Conservation (phyloP, 2,888 invertebrate species). For the Syrista parreyssii region DNA sequence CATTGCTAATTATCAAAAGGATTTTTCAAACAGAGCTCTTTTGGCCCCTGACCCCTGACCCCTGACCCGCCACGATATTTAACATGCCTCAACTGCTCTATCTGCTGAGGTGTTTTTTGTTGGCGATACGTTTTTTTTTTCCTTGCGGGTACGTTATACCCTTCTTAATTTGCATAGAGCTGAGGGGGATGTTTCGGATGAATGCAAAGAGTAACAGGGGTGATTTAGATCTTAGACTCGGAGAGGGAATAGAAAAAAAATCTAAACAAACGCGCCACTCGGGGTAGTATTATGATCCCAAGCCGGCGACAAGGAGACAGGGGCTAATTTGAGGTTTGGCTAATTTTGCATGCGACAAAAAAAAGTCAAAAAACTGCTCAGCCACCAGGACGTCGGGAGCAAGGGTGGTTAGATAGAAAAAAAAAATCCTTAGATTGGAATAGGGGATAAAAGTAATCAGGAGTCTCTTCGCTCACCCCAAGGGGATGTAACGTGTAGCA, state of each 20-base stretch:
- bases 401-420: background rate
- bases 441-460: slow-evolving; percentile 20
- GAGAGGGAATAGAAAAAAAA: slow-evolving; percentile 35
- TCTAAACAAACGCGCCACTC: slow-evolving; percentile 41
- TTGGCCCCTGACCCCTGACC: too few species aligned
- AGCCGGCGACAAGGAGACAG: slow-evolving; percentile 19
- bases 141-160: too few species aligned
- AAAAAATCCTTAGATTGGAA: background rate
- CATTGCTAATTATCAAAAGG: too few species aligned
- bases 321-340: slow-evolving; percentile 57
- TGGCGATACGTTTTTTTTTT: too few species aligned
- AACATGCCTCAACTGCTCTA: too few species aligned
- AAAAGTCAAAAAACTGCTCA: slow-evolving; percentile 29
- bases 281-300: slow-evolving; percentile 26
- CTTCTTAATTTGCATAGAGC: slow-evolving; percentile 41
- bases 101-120: too few species aligned
- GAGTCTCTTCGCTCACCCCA: slow-evolving; percentile 18
- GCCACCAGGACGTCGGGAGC: background rate
- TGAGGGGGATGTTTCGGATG: slow-evolving; percentile 30
- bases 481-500: slow-evolving; percentile 23
- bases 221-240: slow-evolving; percentile 18
- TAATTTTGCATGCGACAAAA: slow-evolving; percentile 54
- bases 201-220: slow-evolving; percentile 19
- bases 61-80: too few species aligned
- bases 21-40: too few species aligned